A percentile compares a stretch with the other conserved stretches of the same genome.
These are phyloP conservation scores for Fopius arisanus DNA, from an alignment of 1,140 invertebrate genomes.

Conservation along the genomic window DNA sequence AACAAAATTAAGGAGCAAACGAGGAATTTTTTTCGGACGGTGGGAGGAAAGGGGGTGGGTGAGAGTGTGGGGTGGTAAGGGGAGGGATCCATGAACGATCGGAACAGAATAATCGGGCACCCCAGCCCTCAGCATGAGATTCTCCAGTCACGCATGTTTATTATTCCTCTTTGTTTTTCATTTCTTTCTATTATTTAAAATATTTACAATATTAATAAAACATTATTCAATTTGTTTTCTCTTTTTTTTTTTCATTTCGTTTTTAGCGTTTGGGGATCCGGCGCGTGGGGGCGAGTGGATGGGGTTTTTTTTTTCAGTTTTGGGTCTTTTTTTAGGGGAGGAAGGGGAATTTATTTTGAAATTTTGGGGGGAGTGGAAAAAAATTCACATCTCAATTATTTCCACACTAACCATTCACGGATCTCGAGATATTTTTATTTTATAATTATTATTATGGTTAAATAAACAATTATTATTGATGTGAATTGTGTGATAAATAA, in stretches of 20 bases:
- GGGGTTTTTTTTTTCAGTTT: conserved; percentile 30
- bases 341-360: too few relatives aligned
- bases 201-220: conserved; percentile 64
- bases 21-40: neutral
- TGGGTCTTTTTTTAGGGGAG: neutral
- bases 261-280: conserved; percentile 51
- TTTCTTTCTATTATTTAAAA: conserved; percentile 59
- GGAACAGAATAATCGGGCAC: neutral
- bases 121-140: conserved; percentile 21
- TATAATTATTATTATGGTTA: too few relatives aligned
- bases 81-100: neutral
- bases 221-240: conserved; percentile 52
- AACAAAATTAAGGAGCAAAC: neutral
- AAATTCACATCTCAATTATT: too few relatives aligned
- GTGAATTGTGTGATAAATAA: too few relatives aligned
- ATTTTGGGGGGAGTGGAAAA: too few relatives aligned
- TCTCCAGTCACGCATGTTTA: conserved; percentile 49
- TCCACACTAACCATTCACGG: too few relatives aligned
- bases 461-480: too few relatives aligned
- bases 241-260: conserved; percentile 40
- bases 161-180: conserved; percentile 43
- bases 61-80: neutral
- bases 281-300: conserved; percentile 47
- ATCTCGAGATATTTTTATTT: too few relatives aligned
- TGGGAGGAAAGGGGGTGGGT: neutral